A percentile compares a stretch with the other conserved stretches of the same genome.
Evolutionary conservation across 64 coral and sea anemone species (phyloP).

Genomic region (Acropora tenuis): DNA sequence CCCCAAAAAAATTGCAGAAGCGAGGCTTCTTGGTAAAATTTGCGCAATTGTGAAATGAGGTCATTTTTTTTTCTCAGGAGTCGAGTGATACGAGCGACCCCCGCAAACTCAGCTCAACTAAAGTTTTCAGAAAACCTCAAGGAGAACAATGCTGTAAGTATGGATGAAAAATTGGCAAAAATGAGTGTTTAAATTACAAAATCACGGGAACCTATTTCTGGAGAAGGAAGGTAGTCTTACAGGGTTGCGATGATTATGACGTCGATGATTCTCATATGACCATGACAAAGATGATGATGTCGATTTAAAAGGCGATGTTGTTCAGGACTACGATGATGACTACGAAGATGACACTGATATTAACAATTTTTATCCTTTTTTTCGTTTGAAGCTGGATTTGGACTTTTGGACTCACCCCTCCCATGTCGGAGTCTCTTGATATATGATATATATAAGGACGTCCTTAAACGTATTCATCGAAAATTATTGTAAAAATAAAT

Average conservation of each 20-base stretch:
- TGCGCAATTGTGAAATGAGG: no score
- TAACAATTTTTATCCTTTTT: background rate
- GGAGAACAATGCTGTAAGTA: conserved; percentile 50
- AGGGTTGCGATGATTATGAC: background rate
- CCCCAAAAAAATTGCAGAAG: no score
- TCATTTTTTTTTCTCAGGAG: background rate
- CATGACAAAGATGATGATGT: background rate
- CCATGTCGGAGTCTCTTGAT: background rate
- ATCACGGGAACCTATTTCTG: no score
- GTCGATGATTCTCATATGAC: background rate
- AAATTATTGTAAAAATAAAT: no score
- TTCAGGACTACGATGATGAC: background rate
- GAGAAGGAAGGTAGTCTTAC: background rate
- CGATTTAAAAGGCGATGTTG: background rate
- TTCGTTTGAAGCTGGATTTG: conserved; percentile 15
- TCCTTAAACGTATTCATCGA: no score
- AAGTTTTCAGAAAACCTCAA: conserved; percentile 9
- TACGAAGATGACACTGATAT: background rate
- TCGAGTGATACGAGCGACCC: conserved; percentile 53
- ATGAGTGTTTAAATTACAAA: no score
- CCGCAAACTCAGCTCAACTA: conserved; percentile 18
- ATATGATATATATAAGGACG: no score
- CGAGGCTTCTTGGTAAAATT: no score
- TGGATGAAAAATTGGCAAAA: background rate
- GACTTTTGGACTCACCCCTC: conserved; percentile 80